phyloP scores from a whole-genome alignment of 1,140 invertebrate genomes.

The Heliconius hewitsoni region DNA sequence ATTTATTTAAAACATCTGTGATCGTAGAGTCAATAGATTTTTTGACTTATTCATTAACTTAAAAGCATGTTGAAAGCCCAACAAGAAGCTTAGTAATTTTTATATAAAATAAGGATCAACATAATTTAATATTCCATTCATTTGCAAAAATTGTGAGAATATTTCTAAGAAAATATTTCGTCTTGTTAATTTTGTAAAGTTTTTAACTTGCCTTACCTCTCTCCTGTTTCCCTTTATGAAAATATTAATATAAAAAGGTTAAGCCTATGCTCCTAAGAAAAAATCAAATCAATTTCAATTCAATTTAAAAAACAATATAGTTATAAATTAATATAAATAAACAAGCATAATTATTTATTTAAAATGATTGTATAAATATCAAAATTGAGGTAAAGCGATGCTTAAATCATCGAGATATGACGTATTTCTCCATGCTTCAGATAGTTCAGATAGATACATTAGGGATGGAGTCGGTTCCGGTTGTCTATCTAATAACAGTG shows the following conservation, averaged over 20 bases:
- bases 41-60: conserved; percentile 78
- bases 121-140: conserved; percentile 80
- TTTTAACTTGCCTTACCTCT: background rate
- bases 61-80: conserved; percentile 79
- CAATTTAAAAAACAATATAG: too few relatives aligned
- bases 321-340: too few relatives aligned
- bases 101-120: conserved; percentile 74
- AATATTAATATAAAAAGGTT: background rate
- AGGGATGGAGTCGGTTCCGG: too few relatives aligned
- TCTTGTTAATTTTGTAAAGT: background rate
- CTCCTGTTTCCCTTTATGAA: background rate
- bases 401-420: too few relatives aligned
- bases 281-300: background rate
- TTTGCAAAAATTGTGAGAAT: conserved; percentile 65
- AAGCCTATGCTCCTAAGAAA: background rate
- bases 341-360: too few relatives aligned
- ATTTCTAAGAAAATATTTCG: conserved; percentile 47
- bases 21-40: conserved; percentile 74
- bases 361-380: too few relatives aligned
- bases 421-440: too few relatives aligned
- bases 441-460: too few relatives aligned
- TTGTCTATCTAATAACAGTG: too few relatives aligned
- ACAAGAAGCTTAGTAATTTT: conserved; percentile 78
- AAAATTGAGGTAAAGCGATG: too few relatives aligned
- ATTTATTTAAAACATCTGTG: conserved; percentile 34